Percentiles rank a stretch among this genome's conserved stretches.
phyloP scores from a whole-genome alignment of 2,888 invertebrate species.

The Orthonevra nobilis region DNA sequence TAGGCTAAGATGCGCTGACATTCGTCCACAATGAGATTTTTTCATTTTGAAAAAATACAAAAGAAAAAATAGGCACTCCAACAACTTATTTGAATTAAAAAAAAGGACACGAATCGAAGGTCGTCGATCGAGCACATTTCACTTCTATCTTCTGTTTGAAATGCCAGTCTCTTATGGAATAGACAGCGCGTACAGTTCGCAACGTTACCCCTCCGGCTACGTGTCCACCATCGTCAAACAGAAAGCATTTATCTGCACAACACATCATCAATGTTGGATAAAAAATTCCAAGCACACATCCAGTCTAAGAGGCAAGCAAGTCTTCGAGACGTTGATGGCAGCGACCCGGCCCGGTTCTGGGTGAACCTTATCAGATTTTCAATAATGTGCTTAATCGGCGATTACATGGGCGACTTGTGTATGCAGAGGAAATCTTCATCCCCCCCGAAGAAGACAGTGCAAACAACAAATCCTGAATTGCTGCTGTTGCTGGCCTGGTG shows the following conservation, averaged over 20 bases:
- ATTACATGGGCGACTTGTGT: slow-evolving; percentile 61
- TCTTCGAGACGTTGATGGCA: not conserved
- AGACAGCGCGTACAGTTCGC: not conserved
- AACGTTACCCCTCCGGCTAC: slow-evolving; percentile 5
- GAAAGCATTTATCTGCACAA: slow-evolving; percentile 8
- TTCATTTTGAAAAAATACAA: not conserved
- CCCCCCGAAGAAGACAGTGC: not conserved
- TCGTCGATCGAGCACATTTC: slow-evolving; percentile 21
- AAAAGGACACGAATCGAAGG: slow-evolving; percentile 52
- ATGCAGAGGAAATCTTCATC: slow-evolving; percentile 24
- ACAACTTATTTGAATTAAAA: slow-evolving; percentile 43
- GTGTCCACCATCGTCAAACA: slow-evolving; percentile 32
- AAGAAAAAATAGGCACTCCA: not conserved
- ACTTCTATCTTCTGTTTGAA: no score
- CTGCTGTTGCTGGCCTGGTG: not conserved
- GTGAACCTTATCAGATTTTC: slow-evolving; percentile 57
- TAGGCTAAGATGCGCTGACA: not conserved
- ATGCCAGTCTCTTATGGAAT: not conserved
- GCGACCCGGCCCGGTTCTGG: not conserved
- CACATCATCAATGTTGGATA: slow-evolving; percentile 19
- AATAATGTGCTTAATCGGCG: slow-evolving; percentile 66
- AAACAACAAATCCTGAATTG: slow-evolving; percentile 33
- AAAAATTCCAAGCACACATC: slow-evolving; percentile 61
- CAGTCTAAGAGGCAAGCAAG: not conserved
- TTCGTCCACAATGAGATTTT: not conserved